Base-by-base conservation (phyloP, 2,797 vertebrate species). In the Pseudochirops corinnae region DNA sequence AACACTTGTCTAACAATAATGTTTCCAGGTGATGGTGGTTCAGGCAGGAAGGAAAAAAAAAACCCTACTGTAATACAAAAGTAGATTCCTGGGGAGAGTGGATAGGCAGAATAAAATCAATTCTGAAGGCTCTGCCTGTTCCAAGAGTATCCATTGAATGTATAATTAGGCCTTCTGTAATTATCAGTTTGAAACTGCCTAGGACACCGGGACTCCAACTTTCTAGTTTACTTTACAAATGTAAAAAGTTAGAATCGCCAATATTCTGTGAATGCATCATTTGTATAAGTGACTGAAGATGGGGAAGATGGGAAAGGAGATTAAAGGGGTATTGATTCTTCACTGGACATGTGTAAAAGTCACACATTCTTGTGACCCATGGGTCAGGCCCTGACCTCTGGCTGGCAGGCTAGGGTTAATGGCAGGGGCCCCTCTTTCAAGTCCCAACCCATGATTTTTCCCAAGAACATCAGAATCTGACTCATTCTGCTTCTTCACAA, bases 151-250 rank as follows among this genome's bases (percentile, higher is more conserved):
- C 94, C 0, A 46, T 28, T 96, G 98, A 95, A 98, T 96, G 46
- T 94, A 57, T 97, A 97, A 98, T 97, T 95, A 97, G 97, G 95
- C 94, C 97, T 96, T 95, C 93, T 90, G 97, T 98, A 97, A 98
- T 98, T 96, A 96, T 96, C 97, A 96, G 96, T 96, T 97, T 97
- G 98, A 96, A 90, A 97, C 97, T 97, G 97, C 96, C 96, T 96
- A 96, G 98, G 97, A 98, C 97, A 97, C 94, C 94, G 52, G 90
- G 96, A 96, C 94, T 97, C 97, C 97, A 96, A 98, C 96, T 97
- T 97, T 96, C 97, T 98, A 97, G 98, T 98, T 98, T 98, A 97
- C 97, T 97, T 98, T 98, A 98, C 97, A 97, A 98, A 98, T 98
- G 97, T 98, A 98, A 98, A 96, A 98, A 96, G 96, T 97, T 53